Evolutionary conservation across 2,113 vertebrate species (phyloP), one percentile per base, ranked within the genome.

Genomic region (Ctenodactylus gundi): DNA sequence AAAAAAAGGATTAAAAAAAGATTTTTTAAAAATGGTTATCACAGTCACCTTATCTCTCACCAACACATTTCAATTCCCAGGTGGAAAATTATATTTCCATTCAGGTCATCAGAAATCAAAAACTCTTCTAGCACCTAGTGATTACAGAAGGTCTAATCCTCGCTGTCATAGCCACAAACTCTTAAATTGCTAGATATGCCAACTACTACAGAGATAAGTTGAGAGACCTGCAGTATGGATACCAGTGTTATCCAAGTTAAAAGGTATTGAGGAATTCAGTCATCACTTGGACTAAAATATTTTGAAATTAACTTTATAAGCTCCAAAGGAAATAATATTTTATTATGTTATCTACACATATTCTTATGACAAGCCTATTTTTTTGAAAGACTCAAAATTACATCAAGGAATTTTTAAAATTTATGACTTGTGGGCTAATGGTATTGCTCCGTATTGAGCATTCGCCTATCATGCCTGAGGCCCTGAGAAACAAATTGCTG

Each of bases 301-400:
- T 81, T 44, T 91, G 18, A 84, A 94, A 90, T 18, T 13, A 92
- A 72, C 49, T 85, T 82, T 72, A 41, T 55, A 78, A 94, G 46
- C 46, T 87, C 34, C 21, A 41, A 44, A 21, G 23, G 36, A 84
- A 83, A 51, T 60, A 84, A 83, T 55, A 72, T 65, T 87, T 86
- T 64, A 78, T 84, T 77, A 57, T 5, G 39, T 94, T 72, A 82
- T 36, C 44, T 80, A 27, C 21, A 49, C 4, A 67, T 78, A 60
- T n/a, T 90, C 64, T 94, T 39, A 77, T 60, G 57, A 64, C 11
- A 87, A 85, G 25, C 39, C 58, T 73, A n/a, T 88, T 53, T 75
- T 41, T 80, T 93, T 93, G 46, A 86, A 89, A 94, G 53, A 67
- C 18, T 77, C 27, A 78, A 94, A 58, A 29, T 83, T 55, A 90